Conservation (phyloP, 2,888 invertebrate species). For the Chironomus tentans region DNA sequence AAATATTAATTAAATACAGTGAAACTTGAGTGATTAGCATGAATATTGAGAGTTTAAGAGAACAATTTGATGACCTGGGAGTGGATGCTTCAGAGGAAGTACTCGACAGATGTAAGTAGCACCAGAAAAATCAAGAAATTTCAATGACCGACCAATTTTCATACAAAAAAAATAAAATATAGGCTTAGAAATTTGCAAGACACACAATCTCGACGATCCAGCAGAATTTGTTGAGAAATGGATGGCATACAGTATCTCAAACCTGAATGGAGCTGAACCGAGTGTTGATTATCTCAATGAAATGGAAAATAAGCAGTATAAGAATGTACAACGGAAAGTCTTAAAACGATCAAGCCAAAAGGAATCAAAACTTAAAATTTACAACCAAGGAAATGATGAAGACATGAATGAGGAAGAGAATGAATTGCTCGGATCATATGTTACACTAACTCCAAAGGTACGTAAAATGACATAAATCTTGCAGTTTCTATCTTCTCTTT, state of each 20-base stretch:
- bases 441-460: slow-evolving; percentile 37
- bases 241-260: slow-evolving; percentile 65
- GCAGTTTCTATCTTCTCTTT: background rate
- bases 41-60: slow-evolving; percentile 31
- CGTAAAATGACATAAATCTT: slow-evolving; percentile 29
- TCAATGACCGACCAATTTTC: slow-evolving; percentile 1
- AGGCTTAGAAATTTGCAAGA: slow-evolving; percentile 56
- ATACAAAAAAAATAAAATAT: slow-evolving; percentile 29
- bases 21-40: background rate
- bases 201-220: slow-evolving; percentile 53
- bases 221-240: slow-evolving; percentile 67
- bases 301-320: slow-evolving; percentile 56
- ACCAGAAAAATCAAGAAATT: background rate
- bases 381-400: slow-evolving; percentile 20
- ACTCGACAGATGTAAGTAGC: slow-evolving; percentile 49
- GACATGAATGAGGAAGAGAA: slow-evolving; percentile 31
- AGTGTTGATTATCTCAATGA: slow-evolving; percentile 49
- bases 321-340: slow-evolving; percentile 39
- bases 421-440: slow-evolving; percentile 33
- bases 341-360: slow-evolving; percentile 32
- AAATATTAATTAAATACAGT: too few relatives aligned
- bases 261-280: slow-evolving; percentile 53
- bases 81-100: slow-evolving; percentile 48
- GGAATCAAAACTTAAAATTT: slow-evolving; percentile 36
- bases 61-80: slow-evolving; percentile 55